Evolutionary conservation across 23 tunicate species (phyloP), one percentile per base, ranked within the genome.

Genomic region (Trididemnum nubilum): DNA sequence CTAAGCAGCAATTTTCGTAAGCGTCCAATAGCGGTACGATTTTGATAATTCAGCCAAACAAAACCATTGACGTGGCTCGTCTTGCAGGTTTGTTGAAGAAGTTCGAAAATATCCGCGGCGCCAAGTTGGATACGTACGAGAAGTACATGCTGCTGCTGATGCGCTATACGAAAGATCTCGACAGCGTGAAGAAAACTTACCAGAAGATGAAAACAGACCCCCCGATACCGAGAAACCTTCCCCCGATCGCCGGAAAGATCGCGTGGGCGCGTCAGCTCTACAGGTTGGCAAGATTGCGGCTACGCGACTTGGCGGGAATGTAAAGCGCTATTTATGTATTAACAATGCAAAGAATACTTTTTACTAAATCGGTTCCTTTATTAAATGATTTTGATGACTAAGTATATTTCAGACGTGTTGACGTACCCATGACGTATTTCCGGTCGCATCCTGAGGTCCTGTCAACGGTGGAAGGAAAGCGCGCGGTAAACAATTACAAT

Each of bases 191-290:
- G 36, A 85, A 85, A 81, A 84, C 84, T 51, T 90, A 90, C 35
- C 89, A 90, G 71, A 90, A 90, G 72, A 86, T 85, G 86, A 90
- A 90, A 71, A 85, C 81, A 1, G 90, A 85, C 74, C 96, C 96
- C 27, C 96, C 90, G 19, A 86, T 80, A 15, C 86, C 96, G 0
- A 44, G 90, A 40, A 90, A 90, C 58, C 69, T 90, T 52, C 96
- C 96, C 9, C 96, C 96, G 1, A 82, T 90, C 24, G 69, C 96
- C 30, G 90, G 90, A 35, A 85, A 82, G 35, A 80, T 90, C 60
- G 78, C 96, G 7, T 90, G 96, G 96, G 87, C 96, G 29, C 72
- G 94, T 3, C 87, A 88, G 69, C 77, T 82, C 87, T 88, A 82
- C 80, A 73, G 91, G 91, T 87, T 9, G 60, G 81, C 44, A 19